Percentiles rank a stretch among this genome's conserved stretches.
Conservation (phyloP, 2,113 vertebrate species). For the Hucho hucho region DNA sequence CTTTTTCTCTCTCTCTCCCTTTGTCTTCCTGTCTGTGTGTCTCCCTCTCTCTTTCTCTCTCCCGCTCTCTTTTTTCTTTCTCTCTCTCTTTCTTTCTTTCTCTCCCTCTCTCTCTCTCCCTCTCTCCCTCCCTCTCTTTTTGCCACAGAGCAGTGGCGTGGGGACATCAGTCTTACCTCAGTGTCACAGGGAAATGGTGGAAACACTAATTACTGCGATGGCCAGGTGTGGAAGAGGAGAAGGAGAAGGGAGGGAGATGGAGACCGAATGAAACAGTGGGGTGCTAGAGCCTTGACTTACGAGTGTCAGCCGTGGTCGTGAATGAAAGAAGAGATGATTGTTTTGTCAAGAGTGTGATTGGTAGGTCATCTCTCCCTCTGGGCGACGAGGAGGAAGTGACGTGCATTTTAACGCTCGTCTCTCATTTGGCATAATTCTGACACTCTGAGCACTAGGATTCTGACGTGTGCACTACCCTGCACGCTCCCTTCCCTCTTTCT, state of each 20-base stretch:
- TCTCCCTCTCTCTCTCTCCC: neutral
- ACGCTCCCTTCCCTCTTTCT: neutral
- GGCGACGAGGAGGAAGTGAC: constrained; percentile 33
- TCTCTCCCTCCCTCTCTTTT: constrained; percentile 10
- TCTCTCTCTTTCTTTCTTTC: neutral
- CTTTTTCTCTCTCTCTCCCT: too few species aligned
- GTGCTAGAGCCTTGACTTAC: constrained; percentile 34
- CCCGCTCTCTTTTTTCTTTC: too few species aligned
- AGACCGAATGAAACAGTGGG: constrained; percentile 36
- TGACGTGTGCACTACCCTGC: neutral
- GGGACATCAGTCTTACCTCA: neutral
- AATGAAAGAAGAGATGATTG: constrained; percentile 58
- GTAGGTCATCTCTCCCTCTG: constrained; percentile 49
- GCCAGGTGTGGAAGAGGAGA: constrained; percentile 44
- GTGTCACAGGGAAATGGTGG: constrained; percentile 53
- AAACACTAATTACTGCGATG: constrained; percentile 63
- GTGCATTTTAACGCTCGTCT: constrained; percentile 46
- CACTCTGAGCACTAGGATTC: neutral
- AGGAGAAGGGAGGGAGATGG: constrained; percentile 17
- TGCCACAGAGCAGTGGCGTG: neutral
- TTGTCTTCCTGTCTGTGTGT: fast-evolving
- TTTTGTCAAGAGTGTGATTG: constrained; percentile 65
- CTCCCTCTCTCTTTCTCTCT: too few species aligned
- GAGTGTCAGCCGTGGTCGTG: constrained; percentile 48
- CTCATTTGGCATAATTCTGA: constrained; percentile 26